phyloP scores from a whole-genome alignment of 2,113 vertebrate species.

The Lepus americanus region DNA sequence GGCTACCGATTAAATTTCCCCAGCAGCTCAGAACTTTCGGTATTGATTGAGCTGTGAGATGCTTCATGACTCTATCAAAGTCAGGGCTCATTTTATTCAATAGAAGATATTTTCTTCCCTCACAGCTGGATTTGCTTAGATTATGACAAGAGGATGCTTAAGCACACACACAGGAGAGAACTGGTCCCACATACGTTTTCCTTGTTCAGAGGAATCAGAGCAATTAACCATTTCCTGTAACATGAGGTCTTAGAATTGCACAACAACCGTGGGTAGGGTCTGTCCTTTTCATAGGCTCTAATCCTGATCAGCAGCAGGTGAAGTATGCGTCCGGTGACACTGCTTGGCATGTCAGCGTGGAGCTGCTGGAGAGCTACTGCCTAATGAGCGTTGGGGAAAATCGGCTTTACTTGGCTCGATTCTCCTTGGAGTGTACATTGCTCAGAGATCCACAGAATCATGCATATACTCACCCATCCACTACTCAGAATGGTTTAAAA shows the following conservation, averaged over 20 bases:
- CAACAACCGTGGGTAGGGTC: neutral
- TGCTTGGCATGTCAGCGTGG: neutral
- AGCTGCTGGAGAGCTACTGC: neutral
- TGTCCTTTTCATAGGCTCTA: slow-evolving; percentile 57
- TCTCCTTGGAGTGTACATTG: neutral
- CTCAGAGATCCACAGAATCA: neutral
- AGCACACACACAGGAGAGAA: neutral
- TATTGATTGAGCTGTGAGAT: slow-evolving; percentile 48
- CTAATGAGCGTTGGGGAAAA: neutral
- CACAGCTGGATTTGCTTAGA: slow-evolving; percentile 43
- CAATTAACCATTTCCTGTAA: slow-evolving; percentile 32
- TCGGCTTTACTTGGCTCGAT: neutral
- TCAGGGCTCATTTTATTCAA: neutral
- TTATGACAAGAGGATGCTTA: slow-evolving; percentile 5
- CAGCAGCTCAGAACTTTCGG: slow-evolving; percentile 66
- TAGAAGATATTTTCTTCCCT: slow-evolving; percentile 24
- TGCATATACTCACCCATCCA: neutral
- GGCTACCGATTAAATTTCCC: slow-evolving; percentile 46
- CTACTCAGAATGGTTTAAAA: slow-evolving; percentile 23
- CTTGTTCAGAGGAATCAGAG: neutral
- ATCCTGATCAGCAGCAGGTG: neutral
- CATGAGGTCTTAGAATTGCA: neutral
- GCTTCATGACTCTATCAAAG: slow-evolving; percentile 19
- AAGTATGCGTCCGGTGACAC: neutral
- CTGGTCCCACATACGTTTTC: neutral